Base-by-base conservation (phyloP, 2,797 vertebrate species). In the Pipistrellus pygmaeus region DNA sequence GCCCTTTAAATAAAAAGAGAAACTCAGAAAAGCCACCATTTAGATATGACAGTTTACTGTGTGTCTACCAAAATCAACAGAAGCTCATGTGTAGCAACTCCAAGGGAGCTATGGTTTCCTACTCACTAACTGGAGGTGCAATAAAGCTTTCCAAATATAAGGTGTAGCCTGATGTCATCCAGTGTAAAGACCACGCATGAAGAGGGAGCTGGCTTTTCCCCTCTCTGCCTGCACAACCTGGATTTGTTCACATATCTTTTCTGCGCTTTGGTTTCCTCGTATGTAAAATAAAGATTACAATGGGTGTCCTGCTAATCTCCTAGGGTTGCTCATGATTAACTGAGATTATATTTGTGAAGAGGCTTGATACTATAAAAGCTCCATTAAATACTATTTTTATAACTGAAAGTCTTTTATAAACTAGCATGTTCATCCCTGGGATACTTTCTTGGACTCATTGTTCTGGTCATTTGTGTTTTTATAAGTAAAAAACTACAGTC, bases 301-400 rank as follows among this genome's bases (percentile, higher is more conserved):
- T n/a, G 0, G 57, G 18, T 60, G 27, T 27, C 60, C 35, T 75
- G 30, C 23, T 82, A 77, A 86, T 62, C 72, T 93, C n/a, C 77
- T 44, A n/a, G 3, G 46, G 51, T 64, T 88, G 44, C 51, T 83
- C 2, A 60, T 66, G n/a, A 60, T 69, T 55, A 90, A 90, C n/a
- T 89, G 23, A 90, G 48, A 68, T 72, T 83, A 9, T 62, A 48
- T 71, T 84, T 95, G 25, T 85, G 68, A 76, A 86, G 69, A 94
- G 17, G 9, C 25, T 85, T 66, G 66, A 51, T 78, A 62, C 73
- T 41, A 32, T 62, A 46, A 82, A 83, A 83, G 44, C 68, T 62
- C 48, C 71, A 60, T 23, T 66, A 8, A 96, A 88, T 21, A 18
- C 62, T 88, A 17, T 80, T 83, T 92, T 71, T 85, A 60, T 8